These are phyloP conservation scores for Buphagus erythrorhynchus DNA, from an alignment of 2,797 vertebrate genomes.

Conservation along the genomic window DNA sequence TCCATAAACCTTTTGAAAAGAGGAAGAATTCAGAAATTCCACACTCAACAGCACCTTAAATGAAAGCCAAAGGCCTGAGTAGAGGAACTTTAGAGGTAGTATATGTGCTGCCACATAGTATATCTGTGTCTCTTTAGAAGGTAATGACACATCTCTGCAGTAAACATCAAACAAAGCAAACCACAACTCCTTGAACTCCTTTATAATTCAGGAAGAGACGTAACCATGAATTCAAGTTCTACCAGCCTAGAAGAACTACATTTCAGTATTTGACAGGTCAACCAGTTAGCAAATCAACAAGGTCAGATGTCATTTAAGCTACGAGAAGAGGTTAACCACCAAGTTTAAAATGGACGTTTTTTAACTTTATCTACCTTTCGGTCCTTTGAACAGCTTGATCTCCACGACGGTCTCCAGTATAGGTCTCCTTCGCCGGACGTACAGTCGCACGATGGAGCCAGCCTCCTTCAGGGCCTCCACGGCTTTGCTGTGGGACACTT, in stretches of 20 bases:
- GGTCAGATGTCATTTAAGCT: not conserved
- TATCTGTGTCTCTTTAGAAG: not conserved
- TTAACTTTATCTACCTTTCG: constrained; percentile 85
- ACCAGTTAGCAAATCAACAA: not conserved
- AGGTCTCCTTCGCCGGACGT: constrained; percentile 91
- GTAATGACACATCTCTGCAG: not conserved
- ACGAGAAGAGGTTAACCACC: not conserved
- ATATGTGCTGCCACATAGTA: not conserved
- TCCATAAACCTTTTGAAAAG: not conserved
- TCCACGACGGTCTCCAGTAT: constrained; percentile 95
- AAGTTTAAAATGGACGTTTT: not conserved
- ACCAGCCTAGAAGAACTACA: not conserved
- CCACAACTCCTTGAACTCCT: not conserved
- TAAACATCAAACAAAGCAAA: not conserved
- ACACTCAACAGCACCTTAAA: not conserved
- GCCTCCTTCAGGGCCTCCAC: constrained; percentile 96
- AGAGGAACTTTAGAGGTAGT: not conserved
- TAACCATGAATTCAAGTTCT: not conserved
- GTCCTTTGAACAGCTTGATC: constrained; percentile 96
- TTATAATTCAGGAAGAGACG: not conserved
- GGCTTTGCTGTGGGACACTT: constrained; percentile 94
- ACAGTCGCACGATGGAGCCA: constrained; percentile 91
- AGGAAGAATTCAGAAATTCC: not conserved
- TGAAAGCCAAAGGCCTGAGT: not conserved
- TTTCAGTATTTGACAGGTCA: not conserved